These are phyloP conservation scores for Zoanthus sansibaricus DNA, from an alignment of 92 coral and sea anemone genomes.

Conservation along the genomic window DNA sequence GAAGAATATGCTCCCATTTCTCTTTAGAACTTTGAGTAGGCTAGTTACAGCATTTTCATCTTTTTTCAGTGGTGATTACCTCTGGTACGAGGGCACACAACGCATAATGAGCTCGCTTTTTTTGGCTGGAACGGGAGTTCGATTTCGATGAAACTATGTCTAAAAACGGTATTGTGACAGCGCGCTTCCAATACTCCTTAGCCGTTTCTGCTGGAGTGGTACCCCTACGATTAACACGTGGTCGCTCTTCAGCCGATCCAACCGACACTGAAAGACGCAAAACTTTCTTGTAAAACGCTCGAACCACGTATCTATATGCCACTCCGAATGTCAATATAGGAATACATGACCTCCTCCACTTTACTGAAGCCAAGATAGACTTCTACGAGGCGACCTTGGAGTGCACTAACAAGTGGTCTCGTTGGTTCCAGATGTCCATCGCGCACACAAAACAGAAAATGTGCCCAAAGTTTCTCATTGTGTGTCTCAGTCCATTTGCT, in stretches of 20 bases:
- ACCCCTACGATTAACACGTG: slow-evolving; percentile 69
- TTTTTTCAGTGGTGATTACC: too few species aligned
- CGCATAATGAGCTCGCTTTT: slow-evolving; percentile 68
- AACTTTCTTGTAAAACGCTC: slow-evolving; percentile 64
- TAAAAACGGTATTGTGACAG: slow-evolving; percentile 67
- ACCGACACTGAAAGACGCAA: slow-evolving; percentile 64
- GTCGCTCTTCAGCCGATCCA: slow-evolving; percentile 71
- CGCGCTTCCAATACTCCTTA: slow-evolving; percentile 69
- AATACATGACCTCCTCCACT: slow-evolving; percentile 58
- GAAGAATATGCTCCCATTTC: slow-evolving; percentile 60
- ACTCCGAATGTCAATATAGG: slow-evolving; percentile 52
- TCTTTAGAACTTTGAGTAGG: slow-evolving; percentile 63
- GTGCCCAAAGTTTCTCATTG: slow-evolving; percentile 75
- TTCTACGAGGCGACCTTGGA: slow-evolving; percentile 74
- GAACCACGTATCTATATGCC: slow-evolving; percentile 69
- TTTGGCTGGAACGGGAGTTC: slow-evolving; percentile 65
- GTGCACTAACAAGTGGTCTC: slow-evolving; percentile 71
- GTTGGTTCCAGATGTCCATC: slow-evolving; percentile 76
- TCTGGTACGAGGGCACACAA: too few species aligned
- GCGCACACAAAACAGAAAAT: slow-evolving; percentile 76
- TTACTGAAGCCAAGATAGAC: slow-evolving; percentile 70
- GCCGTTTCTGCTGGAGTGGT: slow-evolving; percentile 65
- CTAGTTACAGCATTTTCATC: slow-evolving; percentile 62
- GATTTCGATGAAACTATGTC: slow-evolving; percentile 65
- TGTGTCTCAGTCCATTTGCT: slow-evolving; percentile 80